These are phyloP conservation scores for Prochilodus magdalenae DNA, from an alignment of 2,113 vertebrate species.

Conservation along the genomic window DNA sequence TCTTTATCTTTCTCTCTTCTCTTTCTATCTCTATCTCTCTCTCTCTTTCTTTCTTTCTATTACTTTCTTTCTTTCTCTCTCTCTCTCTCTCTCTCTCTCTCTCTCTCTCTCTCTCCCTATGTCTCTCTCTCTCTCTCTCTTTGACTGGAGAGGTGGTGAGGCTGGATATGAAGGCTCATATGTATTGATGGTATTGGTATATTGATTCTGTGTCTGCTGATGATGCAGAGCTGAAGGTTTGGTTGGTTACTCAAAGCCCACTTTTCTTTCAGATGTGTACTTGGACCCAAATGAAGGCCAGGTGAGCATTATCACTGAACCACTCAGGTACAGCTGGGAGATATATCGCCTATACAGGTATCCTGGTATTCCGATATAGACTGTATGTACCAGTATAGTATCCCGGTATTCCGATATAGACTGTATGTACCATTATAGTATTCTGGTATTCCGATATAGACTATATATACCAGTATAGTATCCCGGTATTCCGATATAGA, in stretches of 20 bases:
- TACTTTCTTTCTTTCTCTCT: background rate
- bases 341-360: background rate
- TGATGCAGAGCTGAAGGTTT: background rate
- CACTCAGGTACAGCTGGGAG: background rate
- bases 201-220: no score
- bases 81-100: background rate
- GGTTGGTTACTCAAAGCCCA: background rate
- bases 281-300: constrained; percentile 77
- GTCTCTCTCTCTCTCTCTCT: no score
- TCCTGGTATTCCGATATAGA: no score
- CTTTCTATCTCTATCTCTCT: background rate
- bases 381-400: no score
- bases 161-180: no score
- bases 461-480: no score
- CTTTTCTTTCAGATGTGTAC: constrained; percentile 75
- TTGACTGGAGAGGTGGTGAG: background rate
- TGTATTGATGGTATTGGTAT: background rate
- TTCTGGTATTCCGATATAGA: no score
- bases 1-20: background rate
- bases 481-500: no score
- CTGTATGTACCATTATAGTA: no score
- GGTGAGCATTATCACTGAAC: constrained; percentile 58
- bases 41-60: no score
- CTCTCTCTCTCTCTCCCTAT: background rate
- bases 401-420: no score